Conservation (phyloP, 2,888 invertebrate genomes). For the Drosophila eohydei region DNA sequence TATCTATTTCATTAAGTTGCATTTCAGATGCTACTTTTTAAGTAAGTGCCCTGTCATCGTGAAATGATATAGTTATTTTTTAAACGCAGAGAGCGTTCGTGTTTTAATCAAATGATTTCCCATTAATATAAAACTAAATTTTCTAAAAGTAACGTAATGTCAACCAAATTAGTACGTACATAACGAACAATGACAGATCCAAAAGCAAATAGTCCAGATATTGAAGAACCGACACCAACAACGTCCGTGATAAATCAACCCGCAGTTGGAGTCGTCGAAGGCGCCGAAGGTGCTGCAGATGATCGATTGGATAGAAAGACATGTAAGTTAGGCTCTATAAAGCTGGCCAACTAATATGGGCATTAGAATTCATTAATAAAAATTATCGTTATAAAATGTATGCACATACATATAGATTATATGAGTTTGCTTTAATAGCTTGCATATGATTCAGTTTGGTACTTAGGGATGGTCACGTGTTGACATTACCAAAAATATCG, state of each 20-base stretch:
- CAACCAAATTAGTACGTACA: constrained; percentile 20
- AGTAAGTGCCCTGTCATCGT: constrained; percentile 25
- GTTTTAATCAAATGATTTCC: constrained; percentile 39
- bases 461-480: constrained; percentile 15
- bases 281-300: constrained; percentile 6
- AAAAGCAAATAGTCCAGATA: constrained; percentile 14
- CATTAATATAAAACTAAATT: constrained; percentile 17
- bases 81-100: constrained; percentile 36
- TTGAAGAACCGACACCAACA: constrained; percentile 2
- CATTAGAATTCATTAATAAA: constrained; percentile 12
- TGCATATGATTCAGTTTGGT: constrained; percentile 3
- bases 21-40: background rate
- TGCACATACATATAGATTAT: constrained; percentile 12
- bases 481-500: constrained; percentile 5
- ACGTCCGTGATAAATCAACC: background rate
- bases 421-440: constrained; percentile 9
- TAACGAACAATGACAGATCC: constrained; percentile 41
- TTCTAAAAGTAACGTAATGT: constrained; percentile 33
- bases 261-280: background rate
- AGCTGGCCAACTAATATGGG: constrained; percentile 11
- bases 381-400: constrained; percentile 11
- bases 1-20: background rate
- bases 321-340: constrained; percentile 36
- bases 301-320: constrained; percentile 17
- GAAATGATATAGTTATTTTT: background rate